Conservation (phyloP, 2,797 vertebrate species). For the Poecilia gillii region DNA sequence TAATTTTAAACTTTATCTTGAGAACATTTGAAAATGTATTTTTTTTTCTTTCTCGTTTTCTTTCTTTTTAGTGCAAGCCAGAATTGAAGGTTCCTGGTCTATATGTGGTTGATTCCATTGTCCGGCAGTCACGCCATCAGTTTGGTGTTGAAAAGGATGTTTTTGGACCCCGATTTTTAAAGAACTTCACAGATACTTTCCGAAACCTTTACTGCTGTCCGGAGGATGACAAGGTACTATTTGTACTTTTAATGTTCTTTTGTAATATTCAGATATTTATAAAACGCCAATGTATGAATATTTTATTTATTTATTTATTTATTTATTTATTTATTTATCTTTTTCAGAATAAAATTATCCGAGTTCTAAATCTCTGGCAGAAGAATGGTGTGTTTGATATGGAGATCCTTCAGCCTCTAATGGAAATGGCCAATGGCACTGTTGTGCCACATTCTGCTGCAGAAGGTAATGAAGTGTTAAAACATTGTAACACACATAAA, state of each 20-base stretch:
- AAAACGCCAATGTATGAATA: background rate
- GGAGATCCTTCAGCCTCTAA: constrained; percentile 93
- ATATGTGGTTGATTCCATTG: constrained; percentile 97
- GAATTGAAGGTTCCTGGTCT: constrained; percentile 96
- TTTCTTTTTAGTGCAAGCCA: constrained; percentile 88
- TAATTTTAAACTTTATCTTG: background rate
- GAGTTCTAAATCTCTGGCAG: constrained; percentile 97
- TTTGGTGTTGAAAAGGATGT: constrained; percentile 98
- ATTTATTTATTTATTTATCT: background rate
- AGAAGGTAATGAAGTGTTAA: constrained; percentile 56
- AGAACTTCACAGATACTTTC: constrained; percentile 96
- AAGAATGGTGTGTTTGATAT: constrained; percentile 98
- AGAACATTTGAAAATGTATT: background rate
- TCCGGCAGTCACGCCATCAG: constrained; percentile 98
- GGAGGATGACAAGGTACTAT: constrained; percentile 92
- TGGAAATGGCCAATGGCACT: constrained; percentile 91
- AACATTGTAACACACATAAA: background rate
- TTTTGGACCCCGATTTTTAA: constrained; percentile 95
- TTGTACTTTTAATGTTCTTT: background rate
- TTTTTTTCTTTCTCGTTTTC: background rate
- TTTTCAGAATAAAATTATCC: constrained; percentile 90
- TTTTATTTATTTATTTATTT: background rate
- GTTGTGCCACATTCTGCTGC: constrained; percentile 60
- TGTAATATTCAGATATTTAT: background rate
- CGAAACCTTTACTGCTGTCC: constrained; percentile 94